Evolutionary conservation across 2,888 invertebrate genomes (phyloP), one percentile per base, ranked within the genome.

Genomic region (Drosophila mimica): DNA sequence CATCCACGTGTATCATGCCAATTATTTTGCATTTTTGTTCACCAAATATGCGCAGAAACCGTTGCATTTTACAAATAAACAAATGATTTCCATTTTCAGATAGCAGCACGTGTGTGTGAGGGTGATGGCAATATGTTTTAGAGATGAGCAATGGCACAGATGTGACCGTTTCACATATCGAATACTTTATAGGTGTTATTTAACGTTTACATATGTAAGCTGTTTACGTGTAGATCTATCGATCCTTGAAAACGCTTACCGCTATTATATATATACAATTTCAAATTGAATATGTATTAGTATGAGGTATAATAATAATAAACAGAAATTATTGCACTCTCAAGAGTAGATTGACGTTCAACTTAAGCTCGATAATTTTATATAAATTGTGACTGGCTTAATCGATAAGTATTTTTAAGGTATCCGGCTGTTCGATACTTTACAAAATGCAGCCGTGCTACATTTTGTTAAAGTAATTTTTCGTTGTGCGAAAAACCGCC

Each of bases 1-100:
- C 95, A 80, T 93, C 94, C 3, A 96, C 94, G 90, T 96, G 96
- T 63, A 96, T 94, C 96, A 96, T 96, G 62, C 96, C 96, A 83
- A 96, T 95, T 40, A 96, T 91, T 69, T 94, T 94, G 87, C 94
- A 94, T 75, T 89, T 90, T 60, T 91, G 90, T 57, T 93, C 92
- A 4, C 89, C 90, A 81, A 95, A 94, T 53, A 94, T 56, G 66
- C 92, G 87, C 17, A 88, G 61, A 80, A 94, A 94, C n/a, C 92
- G 85, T 20, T 92, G 85, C 94, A 94, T 94, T 79, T 46, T 30
- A 33, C 13, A 36, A 33, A 49, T 40, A 53, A 33, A 7, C 11
- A 63, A 13, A 48, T 57, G 15, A 20, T 56, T 58, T 43, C 17
- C 11, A 46, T 15, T 46, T 25, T 46, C 20, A 2, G 28, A 15